Evolutionary conservation across 2,797 vertebrate genomes (phyloP), one percentile per base, ranked within the genome.

Genomic region (Phaenicophaeus curvirostris): DNA sequence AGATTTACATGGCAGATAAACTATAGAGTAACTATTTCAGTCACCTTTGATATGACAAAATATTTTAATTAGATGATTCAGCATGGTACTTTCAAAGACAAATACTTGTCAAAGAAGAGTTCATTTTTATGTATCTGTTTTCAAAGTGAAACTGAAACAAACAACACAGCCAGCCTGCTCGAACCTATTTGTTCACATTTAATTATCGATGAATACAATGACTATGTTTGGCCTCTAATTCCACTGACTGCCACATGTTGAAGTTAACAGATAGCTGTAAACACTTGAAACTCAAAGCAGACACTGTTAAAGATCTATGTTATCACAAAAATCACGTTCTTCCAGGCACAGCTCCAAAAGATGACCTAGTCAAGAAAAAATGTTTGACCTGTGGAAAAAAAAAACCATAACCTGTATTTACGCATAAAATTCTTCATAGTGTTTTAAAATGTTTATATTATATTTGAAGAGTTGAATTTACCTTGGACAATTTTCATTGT

Each of bases 1-100:
- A 88, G 91, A 94, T 90, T 91, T 80, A 67, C 25, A 75, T 72
- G 21, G 53, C 37, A 85, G 92, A 87, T 85, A 87, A 90, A 90
- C 71, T 73, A 23, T 1, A 62, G 25, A 63, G 50, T 39, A 87
- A 79, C 55, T 55, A 37, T 48, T 89, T 82, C 41, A 37, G 79
- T 50, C 3, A 4, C 63, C 55, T 95, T 88, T 67, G 74, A 42
- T 46, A 76, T 79, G 71, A 90, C 63, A 87, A 33, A 89, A 37
- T 85, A 76, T 85, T 74, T 82, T 85, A 74, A 90, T 71, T 58
- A 65, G 31, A 59, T 90, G 71, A 92, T 50, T 95, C 86, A 85
- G 53, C n/a, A 67, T 7, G 7, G 37, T 16, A 39, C 41, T 82
- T 85, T 67, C 80, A 85, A 57, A 93, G 20, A 71, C 73, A 83